Evolutionary conservation across 2,113 vertebrate genomes (phyloP), one percentile per base, ranked within the genome.

Genomic region (Oreochromis tanganicae): DNA sequence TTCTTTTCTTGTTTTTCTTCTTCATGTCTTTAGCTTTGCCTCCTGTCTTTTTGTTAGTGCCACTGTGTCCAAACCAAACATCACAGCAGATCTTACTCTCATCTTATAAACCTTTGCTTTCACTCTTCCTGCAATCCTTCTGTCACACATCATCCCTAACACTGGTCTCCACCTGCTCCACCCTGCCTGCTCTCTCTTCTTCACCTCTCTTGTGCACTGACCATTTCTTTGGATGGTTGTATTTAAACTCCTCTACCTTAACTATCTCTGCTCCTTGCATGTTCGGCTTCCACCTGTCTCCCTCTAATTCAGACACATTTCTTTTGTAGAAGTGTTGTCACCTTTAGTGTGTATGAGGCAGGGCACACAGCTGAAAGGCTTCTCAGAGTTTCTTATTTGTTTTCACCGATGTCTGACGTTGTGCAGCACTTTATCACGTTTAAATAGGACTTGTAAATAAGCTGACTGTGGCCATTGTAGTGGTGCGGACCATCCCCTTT

Each of bases 391-490:
- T 73, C 17, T 73, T 9, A 27, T 46, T 46, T 73, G 0, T 46
- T 46, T 46, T 46, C 41, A 46, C 21, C 0, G 0, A 16, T 9
- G 38, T 73, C 0, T 46, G 41, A 5, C 1, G 0, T 71, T 9
- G n/a, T 48, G 68, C 41, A 48, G 38, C 68, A 73, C 68, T 46
- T 73, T 16, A 73, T 3, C 43, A 17, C 14, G 4, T 0, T 75
- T 75, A 11, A 48, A 29, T 27, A 27, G 24, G 24, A 12, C 8
- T 48, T 16, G 38, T 71, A 71, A 71, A 32, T 75, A 75, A 75
- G 6, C 9, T 7, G 43, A 78, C 43, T 75, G 16, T 0, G 27
- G 2, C 24, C 43, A 29, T 43, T 2, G 1, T 32, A 19, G 9
- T 17, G 43, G 0, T 78, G 71, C 27, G 0, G 71, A 32, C 27